Conservation (phyloP, 2,113 vertebrate species). For the Apeltes quadracus region DNA sequence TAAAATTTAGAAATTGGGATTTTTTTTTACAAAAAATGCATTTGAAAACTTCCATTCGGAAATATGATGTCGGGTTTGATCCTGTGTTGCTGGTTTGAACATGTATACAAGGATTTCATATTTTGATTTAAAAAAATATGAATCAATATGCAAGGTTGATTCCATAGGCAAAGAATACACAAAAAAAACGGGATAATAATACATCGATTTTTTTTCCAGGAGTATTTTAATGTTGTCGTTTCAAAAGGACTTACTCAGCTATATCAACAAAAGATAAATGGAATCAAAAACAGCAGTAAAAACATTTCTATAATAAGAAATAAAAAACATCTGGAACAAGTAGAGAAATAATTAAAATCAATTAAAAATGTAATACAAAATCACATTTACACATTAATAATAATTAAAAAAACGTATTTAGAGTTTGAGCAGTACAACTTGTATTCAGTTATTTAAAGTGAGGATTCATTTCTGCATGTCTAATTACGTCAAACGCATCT, state of each 20-base stretch:
- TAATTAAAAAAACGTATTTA: neutral
- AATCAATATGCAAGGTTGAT: neutral
- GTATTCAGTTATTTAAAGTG: neutral
- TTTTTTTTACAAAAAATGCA: conserved; percentile 40
- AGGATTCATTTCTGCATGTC: neutral
- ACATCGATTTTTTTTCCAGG: conserved; percentile 14
- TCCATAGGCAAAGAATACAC: conserved; percentile 2
- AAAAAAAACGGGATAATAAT: conserved; percentile 24
- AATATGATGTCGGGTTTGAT: conserved; percentile 21
- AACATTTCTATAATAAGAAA: conserved; percentile 14
- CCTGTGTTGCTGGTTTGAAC: conserved; percentile 21
- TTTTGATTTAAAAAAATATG: conserved; percentile 31
- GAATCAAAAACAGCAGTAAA: neutral
- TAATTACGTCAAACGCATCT: conserved; percentile 12
- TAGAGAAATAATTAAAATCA: neutral
- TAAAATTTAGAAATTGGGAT: neutral
- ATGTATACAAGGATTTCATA: conserved; percentile 11
- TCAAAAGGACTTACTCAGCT: conserved; percentile 12
- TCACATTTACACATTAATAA: neutral
- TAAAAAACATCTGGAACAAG: conserved; percentile 5
- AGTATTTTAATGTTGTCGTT: conserved; percentile 46
- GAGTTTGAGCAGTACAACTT: neutral
- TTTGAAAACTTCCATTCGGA: conserved; percentile 24
- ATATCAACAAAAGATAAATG: conserved; percentile 10
- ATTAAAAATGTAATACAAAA: neutral